Evolutionary conservation across 2,797 vertebrate genomes (phyloP), one percentile per base, ranked within the genome.

Genomic region (Phataginus tricuspis): DNA sequence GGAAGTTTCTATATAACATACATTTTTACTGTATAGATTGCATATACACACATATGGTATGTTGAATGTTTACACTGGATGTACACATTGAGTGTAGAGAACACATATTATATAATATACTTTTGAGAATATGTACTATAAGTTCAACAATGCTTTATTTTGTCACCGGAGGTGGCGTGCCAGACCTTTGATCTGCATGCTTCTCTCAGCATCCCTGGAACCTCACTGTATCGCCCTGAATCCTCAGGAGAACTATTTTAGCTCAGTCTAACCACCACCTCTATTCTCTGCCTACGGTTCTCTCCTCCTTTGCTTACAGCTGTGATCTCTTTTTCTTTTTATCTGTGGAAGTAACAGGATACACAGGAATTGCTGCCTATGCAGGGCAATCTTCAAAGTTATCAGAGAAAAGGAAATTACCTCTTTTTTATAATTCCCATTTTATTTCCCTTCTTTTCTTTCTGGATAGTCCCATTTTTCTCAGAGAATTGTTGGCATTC

Each of bases 401-500:
- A 72, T 25, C 91, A 75, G 31, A 91, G 39, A 84, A 68, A 75
- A 75, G 55, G 68, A 75, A 95, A 10, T 16, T 42, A 79, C 59
- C 57, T 64, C 55, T 71, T 37, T 86, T 59, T 78, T n/a, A 72
- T 51, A 45, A 83, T 82, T 94, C 18, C 25, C 42, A 64, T 87
- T 93, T 93, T 80, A 49, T 77, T 89, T 86, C 37, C 27, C 34
- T 51, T 42, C 27, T 72, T 88, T 79, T 75, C 80, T 89, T 51
- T 77, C 37, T 83, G 29, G 37, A 74, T 19, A 71, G 75, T 64
- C 29, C 55, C 29, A 37, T 55, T 91, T 96, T 95, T 86, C 92
- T 96, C 63, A 27, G 59, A 89, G 87, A 77, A 80, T 34, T 80
- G 55, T 90, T 93, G 27, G 53, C 77, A 78, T 80, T 88, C 68